Percentiles rank a stretch among this genome's conserved stretches.
Evolutionary conservation across 2,113 vertebrate species (phyloP).

Genomic region (Callithrix jacchus): DNA sequence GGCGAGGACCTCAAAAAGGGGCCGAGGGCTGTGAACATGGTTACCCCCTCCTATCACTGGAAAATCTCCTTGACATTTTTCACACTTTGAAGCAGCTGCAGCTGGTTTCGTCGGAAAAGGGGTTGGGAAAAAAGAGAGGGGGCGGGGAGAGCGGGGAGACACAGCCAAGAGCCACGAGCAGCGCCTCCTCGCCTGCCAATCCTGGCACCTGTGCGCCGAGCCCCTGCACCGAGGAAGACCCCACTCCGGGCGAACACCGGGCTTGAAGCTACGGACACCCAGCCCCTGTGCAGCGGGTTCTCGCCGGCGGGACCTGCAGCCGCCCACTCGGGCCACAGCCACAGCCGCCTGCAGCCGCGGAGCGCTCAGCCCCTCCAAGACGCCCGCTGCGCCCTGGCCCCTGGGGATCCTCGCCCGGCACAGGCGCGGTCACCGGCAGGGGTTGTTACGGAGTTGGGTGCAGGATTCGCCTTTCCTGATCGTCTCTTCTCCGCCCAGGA

Average conservation of each 20-base stretch:
- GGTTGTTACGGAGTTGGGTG: conserved; percentile 54
- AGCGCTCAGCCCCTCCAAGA: neutral
- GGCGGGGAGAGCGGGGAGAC: conserved; percentile 65
- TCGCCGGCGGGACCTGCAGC: neutral
- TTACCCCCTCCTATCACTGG: neutral
- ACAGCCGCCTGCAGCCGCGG: neutral
- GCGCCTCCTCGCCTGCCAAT: conserved; percentile 64
- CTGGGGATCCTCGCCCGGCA: neutral
- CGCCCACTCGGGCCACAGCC: neutral
- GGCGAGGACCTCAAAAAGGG: neutral
- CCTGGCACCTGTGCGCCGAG: conserved; percentile 73
- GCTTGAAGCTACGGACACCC: conserved; percentile 23
- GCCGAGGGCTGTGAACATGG: neutral
- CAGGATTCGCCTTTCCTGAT: conserved; percentile 35
- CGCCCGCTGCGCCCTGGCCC: neutral
- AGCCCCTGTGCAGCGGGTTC: neutral
- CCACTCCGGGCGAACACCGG: neutral
- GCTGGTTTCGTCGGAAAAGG: conserved; percentile 75
- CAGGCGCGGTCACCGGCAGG: neutral
- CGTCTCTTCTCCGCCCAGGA: conserved; percentile 64
- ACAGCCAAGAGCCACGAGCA: conserved; percentile 48
- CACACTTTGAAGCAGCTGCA: conserved; percentile 73
- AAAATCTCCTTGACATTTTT: conserved; percentile 75
- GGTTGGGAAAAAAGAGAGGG: conserved; percentile 65
- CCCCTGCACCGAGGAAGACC: conserved; percentile 64